Conservation (phyloP, 2,113 vertebrate genomes). For the Bufo bufo region DNA sequence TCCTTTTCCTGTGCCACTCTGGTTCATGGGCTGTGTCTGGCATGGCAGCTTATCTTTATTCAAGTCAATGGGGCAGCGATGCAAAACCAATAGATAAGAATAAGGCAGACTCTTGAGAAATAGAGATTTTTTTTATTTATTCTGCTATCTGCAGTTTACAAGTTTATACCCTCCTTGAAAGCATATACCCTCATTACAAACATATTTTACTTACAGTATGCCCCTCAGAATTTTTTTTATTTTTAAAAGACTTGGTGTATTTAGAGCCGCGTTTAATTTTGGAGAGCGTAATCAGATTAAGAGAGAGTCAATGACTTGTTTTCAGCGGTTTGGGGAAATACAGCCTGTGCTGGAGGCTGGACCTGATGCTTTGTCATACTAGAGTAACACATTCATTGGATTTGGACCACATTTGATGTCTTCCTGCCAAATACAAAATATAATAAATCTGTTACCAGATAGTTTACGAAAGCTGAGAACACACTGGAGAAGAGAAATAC, state of each 20-base stretch:
- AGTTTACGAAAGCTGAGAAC: constrained; percentile 12
- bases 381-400: constrained; percentile 42
- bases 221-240: no score
- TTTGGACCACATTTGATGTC: constrained; percentile 38
- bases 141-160: no score
- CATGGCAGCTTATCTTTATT: no score
- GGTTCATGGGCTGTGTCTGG: no score
- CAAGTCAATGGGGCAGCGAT: no score
- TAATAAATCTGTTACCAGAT: constrained; percentile 34
- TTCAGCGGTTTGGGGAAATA: constrained; percentile 9
- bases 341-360: neutral
- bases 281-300: neutral
- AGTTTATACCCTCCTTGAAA: no score
- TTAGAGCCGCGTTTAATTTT: neutral
- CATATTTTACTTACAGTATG: no score
- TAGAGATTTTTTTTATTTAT: no score
- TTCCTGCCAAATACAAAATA: constrained; percentile 34
- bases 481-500: neutral
- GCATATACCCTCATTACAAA: no score
- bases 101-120: no score
- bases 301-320: neutral
- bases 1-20: no score
- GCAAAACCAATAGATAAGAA: no score
- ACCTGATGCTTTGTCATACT: constrained; percentile 12
- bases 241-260: neutral